Evolutionary conservation across 2,113 vertebrate species (phyloP).

Genomic region (Corvus moneduloides): DNA sequence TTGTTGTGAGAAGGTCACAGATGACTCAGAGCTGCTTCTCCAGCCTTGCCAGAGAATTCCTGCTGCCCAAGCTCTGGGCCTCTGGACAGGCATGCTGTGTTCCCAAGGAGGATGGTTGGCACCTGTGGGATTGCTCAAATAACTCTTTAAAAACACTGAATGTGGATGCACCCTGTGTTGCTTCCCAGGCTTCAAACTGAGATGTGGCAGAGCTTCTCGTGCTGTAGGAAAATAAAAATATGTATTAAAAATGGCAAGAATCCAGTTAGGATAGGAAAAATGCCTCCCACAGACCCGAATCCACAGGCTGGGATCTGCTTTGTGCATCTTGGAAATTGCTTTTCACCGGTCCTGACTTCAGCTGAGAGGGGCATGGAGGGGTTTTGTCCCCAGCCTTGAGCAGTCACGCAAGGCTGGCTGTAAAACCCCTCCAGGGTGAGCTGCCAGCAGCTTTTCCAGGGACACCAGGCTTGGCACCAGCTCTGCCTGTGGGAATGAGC

Average conservation of each 20-base stretch:
- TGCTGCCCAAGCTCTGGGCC: neutral
- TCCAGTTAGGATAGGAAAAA: neutral
- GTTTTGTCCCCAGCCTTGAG: neutral
- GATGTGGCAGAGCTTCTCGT: neutral
- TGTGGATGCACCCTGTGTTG: neutral
- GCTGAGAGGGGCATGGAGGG: neutral
- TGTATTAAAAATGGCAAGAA: neutral
- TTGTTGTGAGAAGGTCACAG: neutral
- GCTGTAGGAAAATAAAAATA: neutral
- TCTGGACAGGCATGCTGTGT: neutral
- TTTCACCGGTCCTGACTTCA: neutral
- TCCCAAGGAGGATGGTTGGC: neutral
- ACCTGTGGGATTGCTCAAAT: neutral
- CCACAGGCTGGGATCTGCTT: neutral
- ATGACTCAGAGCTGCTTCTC: neutral
- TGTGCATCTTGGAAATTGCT: neutral
- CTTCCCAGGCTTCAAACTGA: neutral
- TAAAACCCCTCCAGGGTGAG: neutral
- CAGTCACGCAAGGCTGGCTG: neutral
- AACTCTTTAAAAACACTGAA: neutral
- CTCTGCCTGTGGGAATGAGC: neutral
- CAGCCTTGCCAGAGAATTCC: neutral
- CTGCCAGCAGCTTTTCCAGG: neutral
- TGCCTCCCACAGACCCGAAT: accelerated
- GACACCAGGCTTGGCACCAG: neutral